Percentiles rank a stretch among this genome's conserved stretches.
phyloP scores from a whole-genome alignment of 2,113 vertebrate genomes.

The Zapornia atra region DNA sequence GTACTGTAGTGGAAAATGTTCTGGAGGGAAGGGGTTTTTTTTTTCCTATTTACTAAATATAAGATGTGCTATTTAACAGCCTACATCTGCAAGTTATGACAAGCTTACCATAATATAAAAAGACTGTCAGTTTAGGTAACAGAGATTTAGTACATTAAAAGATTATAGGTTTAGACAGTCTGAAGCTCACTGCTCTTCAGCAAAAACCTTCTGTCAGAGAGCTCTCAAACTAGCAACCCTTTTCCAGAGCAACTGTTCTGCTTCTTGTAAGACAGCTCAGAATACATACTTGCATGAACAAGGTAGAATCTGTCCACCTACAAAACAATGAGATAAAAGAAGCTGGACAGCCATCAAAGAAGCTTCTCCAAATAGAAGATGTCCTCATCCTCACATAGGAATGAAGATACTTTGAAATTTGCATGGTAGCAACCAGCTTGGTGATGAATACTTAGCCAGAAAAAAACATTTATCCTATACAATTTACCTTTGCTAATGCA shows the following conservation, averaged over 20 bases:
- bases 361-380: not conserved
- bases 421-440: not conserved
- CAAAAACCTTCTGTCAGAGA: not conserved
- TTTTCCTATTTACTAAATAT: not conserved
- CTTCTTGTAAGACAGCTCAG: slow-evolving; percentile 5
- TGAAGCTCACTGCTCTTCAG: not conserved
- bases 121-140: not conserved
- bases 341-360: not conserved
- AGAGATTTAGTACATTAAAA: slow-evolving; percentile 20
- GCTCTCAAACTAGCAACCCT: not conserved
- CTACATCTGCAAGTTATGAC: slow-evolving; percentile 23
- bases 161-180: slow-evolving; percentile 17
- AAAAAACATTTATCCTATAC: not conserved
- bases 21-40: not conserved
- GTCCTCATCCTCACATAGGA: not conserved
- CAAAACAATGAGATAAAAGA: not conserved
- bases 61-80: slow-evolving; percentile 24
- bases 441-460: not conserved
- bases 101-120: not conserved
- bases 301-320: not conserved
- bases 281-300: not conserved
- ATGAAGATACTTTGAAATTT: not conserved
- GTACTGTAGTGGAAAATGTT: not conserved
- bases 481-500: not conserved
- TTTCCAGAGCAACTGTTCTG: not conserved